These are phyloP conservation scores for Calephelis virginiensis DNA, from an alignment of 1,140 invertebrate species.

Conservation along the genomic window DNA sequence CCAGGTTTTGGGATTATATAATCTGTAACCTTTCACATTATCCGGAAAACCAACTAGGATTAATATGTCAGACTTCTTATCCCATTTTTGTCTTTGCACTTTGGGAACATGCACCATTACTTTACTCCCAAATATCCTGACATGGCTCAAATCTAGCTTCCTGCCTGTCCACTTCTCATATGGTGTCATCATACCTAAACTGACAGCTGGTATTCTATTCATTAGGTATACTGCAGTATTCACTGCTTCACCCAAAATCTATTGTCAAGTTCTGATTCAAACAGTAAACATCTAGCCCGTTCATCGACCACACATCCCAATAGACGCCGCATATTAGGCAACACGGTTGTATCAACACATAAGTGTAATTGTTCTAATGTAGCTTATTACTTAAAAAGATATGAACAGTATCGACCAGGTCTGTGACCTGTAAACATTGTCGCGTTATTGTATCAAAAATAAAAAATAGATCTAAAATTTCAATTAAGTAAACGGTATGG, in stretches of 20 bases:
- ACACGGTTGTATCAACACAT: too few relatives aligned
- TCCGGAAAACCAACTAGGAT: conserved; percentile 1
- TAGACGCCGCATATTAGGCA: too few relatives aligned
- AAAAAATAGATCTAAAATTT: too few relatives aligned
- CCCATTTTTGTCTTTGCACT: conserved; percentile 7
- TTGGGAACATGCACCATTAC: conserved; percentile 2
- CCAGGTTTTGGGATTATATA: neutral
- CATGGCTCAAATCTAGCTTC: neutral
- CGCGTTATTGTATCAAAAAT: too few relatives aligned
- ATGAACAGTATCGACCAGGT: too few relatives aligned
- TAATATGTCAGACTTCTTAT: conserved; percentile 2
- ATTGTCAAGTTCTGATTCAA: conserved; percentile 3
- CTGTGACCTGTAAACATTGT: too few relatives aligned
- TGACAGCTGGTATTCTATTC: too few relatives aligned
- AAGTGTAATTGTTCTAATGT: too few relatives aligned
- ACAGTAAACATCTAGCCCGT: conserved; percentile 16
- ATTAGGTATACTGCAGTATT: conserved; percentile 9
- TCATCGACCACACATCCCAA: too few relatives aligned
- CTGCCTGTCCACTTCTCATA: conserved; percentile 3
- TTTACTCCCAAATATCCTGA: conserved; percentile 4
- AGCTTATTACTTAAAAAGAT: too few relatives aligned
- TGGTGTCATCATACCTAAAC: neutral
- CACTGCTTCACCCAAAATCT: conserved; percentile 11
- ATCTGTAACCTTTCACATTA: neutral
- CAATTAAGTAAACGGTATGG: too few relatives aligned